Base-by-base conservation (phyloP, 2,113 vertebrate genomes). In the Sinosuthora webbiana region DNA sequence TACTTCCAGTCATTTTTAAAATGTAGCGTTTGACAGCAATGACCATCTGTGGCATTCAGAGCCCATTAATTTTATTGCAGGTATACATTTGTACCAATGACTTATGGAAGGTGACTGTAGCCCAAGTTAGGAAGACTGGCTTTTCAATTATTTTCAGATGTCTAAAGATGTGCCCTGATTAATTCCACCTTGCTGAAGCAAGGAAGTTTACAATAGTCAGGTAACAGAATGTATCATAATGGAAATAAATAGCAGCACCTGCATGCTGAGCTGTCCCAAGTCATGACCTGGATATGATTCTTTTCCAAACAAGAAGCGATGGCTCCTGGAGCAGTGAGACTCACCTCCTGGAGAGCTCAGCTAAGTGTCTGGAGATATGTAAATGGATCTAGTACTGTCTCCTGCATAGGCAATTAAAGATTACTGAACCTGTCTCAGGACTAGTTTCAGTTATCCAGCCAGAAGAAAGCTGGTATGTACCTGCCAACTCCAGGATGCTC, bases 11-110 rank as follows among this genome's bases (percentile, higher is more conserved):
- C 18, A 78, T 75, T 89, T 91, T 83, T 81, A 75, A 69, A 78
- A 47, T 24, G 13, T 44, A n/a, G 49, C 49, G 14, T 87, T 87
- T 83, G 68, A 83, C 74, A 83, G 60, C 52, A 88, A 62, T 83
- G 59, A 88, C 64, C 59, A 74, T 60, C 39, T 77, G 50, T 86
- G 71, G 14, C 59, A 56, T 78, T 81, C 78, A 93, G 73, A 93
- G 44, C 4, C 16, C 63, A 86, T 83, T 92, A 85, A 69, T 90
- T 95, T 93, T 76, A 88, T 53, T 83, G 47, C 69, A 62, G 33
- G 6, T 65, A 20, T 49, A 64, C 33, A 7, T 52, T 67, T 11
- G 7, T 70, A 74, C 20, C 59, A 55, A 45, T 67, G 76, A 74
- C 45, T 73, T 83, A 55, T 1, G 7, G 78, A 91, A 82, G 42